Conservation (phyloP, 2,113 vertebrate genomes). For the Erinaceus europaeus region DNA sequence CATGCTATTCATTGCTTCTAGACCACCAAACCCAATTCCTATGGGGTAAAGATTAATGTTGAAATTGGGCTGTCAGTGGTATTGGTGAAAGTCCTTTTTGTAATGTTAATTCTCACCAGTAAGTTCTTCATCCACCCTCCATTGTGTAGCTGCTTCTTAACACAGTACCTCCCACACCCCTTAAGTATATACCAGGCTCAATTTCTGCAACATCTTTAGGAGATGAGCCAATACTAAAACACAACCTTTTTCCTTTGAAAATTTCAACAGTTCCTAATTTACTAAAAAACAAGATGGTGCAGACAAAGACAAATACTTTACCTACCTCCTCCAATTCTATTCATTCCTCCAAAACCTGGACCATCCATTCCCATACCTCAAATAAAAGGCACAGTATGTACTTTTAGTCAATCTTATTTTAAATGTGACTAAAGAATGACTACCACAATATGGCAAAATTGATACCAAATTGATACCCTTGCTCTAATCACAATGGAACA, state of each 20-base stretch:
- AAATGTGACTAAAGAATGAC: conserved; percentile 50
- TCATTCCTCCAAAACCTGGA: conserved; percentile 92
- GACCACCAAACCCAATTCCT: conserved; percentile 92
- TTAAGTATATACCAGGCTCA: conserved; percentile 28
- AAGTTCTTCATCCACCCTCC: conserved; percentile 31
- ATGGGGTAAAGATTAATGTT: conserved; percentile 68
- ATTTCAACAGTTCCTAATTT: conserved; percentile 59
- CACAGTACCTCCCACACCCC: conserved; percentile 13
- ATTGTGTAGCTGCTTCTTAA: conserved; percentile 17
- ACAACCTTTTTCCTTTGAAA: conserved; percentile 20
- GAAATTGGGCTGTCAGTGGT: conserved; percentile 9
- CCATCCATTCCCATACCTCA: conserved; percentile 92
- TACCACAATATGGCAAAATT: conserved; percentile 40
- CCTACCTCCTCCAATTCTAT: conserved; percentile 91
- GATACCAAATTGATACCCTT: no score
- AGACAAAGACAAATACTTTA: conserved; percentile 64
- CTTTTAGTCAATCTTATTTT: conserved; percentile 60
- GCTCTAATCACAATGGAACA: neutral
- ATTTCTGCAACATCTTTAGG: conserved; percentile 30
- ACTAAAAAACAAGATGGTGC: conserved; percentile 29
- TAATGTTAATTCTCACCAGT: conserved; percentile 22
- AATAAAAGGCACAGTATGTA: conserved; percentile 75
- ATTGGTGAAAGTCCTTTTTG: neutral
- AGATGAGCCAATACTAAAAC: conserved; percentile 30
- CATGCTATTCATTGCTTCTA: conserved; percentile 94